Evolutionary conservation across 2,888 invertebrate genomes (phyloP).

Genomic region (Eupithecia inturbata): DNA sequence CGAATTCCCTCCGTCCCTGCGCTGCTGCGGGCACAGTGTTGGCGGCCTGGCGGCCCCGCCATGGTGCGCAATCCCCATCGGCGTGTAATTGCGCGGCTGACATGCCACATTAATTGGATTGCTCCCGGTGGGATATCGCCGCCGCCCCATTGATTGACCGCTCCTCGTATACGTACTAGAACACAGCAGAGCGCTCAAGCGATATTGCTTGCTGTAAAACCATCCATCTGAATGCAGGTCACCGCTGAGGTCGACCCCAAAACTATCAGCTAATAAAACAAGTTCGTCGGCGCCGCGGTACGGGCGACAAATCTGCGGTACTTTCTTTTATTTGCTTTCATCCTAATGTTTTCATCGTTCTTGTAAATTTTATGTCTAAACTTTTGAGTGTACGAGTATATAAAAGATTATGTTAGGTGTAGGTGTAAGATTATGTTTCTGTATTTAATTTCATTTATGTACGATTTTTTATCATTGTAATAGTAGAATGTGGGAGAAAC

Average conservation of each 20-base stretch:
- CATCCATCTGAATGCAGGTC: constrained; percentile 27
- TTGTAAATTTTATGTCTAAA: not conserved
- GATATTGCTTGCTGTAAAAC: constrained; percentile 14
- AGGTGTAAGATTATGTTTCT: too few species aligned
- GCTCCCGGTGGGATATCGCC: constrained; percentile 53
- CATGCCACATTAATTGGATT: constrained; percentile 68
- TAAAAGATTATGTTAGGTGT: too few species aligned
- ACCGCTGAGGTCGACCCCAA: not conserved
- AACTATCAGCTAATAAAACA: constrained; percentile 2
- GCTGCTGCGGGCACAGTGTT: not conserved
- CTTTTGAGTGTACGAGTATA: too few species aligned
- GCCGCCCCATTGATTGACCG: constrained; percentile 51
- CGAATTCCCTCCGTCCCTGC: constrained; percentile 25
- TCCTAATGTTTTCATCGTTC: not conserved
- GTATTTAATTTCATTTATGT: too few species aligned
- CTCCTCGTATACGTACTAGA: constrained; percentile 51
- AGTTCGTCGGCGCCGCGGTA: not conserved
- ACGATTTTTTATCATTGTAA: too few species aligned
- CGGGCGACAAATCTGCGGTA: not conserved
- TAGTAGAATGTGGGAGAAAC: too few species aligned
- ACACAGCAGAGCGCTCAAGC: constrained; percentile 30
- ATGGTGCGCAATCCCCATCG: constrained; percentile 50
- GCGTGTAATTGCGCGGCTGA: constrained; percentile 62
- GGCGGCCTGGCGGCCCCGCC: constrained; percentile 13
- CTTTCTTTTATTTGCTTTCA: not conserved